Base-by-base conservation (phyloP, 2,113 vertebrate genomes). In the Spea bombifrons region DNA sequence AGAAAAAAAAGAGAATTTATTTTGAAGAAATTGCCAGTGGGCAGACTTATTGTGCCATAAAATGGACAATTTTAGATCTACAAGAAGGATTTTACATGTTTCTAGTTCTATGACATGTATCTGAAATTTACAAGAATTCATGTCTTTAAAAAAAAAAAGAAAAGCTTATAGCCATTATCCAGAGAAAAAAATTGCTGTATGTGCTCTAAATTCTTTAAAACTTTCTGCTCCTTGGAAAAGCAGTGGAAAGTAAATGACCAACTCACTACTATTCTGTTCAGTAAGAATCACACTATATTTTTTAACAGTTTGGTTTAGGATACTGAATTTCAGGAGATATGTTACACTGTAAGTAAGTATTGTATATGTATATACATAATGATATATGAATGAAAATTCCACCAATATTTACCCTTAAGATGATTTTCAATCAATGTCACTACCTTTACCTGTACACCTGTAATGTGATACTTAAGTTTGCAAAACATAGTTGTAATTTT, bases 381-480 rank as follows among this genome's bases (percentile, higher is more conserved):
- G 30, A 30, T 30, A 30, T 30, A 75, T 83, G 75, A 76, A 78
- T 76, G 73, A 57, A 78, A 81, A 83, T 84, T 84, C 84, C 76
- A 65, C 53, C 52, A 61, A 81, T 17, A 81, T 86, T 70, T 45
- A 82, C 69, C 73, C n/a, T 77, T 83, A 83, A 87, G 82, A 81
- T 76, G 85, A 86, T 86, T 88, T 86, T 66, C 72, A 70, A 30
- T 30, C 81, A 76, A 67, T 66, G 59, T 75, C 69, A 43, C 46
- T 75, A 84, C 85, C 84, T 86, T 83, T 86, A 88, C 87, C 85
- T 88, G 86, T 80, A 59, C 66, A 73, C 81, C 73, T 84, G 84
- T 82, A 88, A 85, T 3, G 76, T 63, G 84, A 86, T 81, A 72
- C 85, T 81, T 57, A 46, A 76, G 75, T 71, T 84, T 73, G 72